Base-by-base conservation (phyloP, 2,888 invertebrate species). In the Sesia bembeciformis region DNA sequence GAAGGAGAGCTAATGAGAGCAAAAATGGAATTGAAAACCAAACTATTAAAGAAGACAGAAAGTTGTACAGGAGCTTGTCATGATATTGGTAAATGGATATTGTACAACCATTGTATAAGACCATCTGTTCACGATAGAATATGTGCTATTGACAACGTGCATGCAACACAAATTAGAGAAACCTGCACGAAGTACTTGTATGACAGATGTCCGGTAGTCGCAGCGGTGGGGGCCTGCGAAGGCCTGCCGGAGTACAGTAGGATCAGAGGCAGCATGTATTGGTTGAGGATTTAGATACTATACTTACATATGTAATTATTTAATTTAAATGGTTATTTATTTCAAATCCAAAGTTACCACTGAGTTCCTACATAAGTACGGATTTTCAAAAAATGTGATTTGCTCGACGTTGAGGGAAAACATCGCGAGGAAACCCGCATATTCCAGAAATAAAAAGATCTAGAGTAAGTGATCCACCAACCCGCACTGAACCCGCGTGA, bases 21-120 rank as follows among this genome's bases (percentile, higher is more conserved):
- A 4, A 97, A 97, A 80, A 95, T 96, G 68, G 91, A 96, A 49
- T 80, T 98, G 53, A 96, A 96, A 76, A 96, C 97, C 1, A 98
- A 97, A 77, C 93, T 98, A 90, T 89, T 98, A 43, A 90, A 97
- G 52, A 95, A 96, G 79, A 90, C 97, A 61, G 97, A 98, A 76
- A 98, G 87, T 23, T 94, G 96, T 0, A 96, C 96, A 0, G 96
- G 96, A 3, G 93, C 97, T 54, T 98, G 98, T 76, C 97, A 98
- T 83, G 98, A 98, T 74, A 95, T 99, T 68, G 99, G 98, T 8
- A 93, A 97, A 58, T 98, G 98, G 90, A 93, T 98, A 84, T 90
- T 99, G 63, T 97, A 97, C 87, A 96, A 97, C 68, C 95, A 96
- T 40, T 91, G 95, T 54, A 38, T 38, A 8, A 91, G 97, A 65